phyloP scores from a whole-genome alignment of 2,888 invertebrate species.

The Chromoteleia sp. region DNA sequence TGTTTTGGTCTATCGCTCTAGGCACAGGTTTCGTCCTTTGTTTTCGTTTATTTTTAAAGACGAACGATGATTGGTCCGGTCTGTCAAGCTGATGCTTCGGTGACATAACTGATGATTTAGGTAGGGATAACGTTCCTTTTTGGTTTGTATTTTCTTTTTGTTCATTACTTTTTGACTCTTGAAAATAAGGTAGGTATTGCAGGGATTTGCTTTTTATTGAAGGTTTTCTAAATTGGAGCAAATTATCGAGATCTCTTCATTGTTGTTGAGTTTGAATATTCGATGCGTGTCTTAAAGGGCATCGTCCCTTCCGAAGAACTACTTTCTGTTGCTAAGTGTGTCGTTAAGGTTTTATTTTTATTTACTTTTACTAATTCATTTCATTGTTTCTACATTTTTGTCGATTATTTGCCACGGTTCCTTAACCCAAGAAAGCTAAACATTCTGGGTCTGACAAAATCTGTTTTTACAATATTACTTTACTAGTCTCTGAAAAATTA shows the following conservation, averaged over 20 bases:
- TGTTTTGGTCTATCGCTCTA: neutral
- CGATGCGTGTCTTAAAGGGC: neutral
- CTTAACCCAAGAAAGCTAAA: no score
- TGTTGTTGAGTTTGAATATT: neutral
- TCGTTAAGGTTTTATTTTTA: neutral
- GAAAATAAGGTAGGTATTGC: neutral
- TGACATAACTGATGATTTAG: neutral
- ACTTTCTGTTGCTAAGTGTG: slow-evolving; percentile 1
- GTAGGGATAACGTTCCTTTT: neutral
- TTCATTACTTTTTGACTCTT: neutral
- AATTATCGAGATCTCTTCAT: no score
- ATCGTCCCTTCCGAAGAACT: neutral
- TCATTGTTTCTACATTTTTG: no score
- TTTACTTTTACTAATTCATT: no score
- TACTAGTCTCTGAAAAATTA: no score
- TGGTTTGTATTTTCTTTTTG: neutral
- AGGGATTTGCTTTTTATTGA: no score
- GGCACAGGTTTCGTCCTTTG: neutral
- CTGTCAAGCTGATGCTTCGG: neutral
- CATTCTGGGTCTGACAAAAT: no score
- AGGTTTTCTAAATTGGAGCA: no score
- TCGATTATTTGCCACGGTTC: no score
- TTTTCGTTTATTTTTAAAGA: neutral
- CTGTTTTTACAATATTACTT: no score
- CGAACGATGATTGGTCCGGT: neutral